These are phyloP conservation scores for Oryzias javanicus DNA, from an alignment of 2,113 vertebrate species.

Conservation along the genomic window DNA sequence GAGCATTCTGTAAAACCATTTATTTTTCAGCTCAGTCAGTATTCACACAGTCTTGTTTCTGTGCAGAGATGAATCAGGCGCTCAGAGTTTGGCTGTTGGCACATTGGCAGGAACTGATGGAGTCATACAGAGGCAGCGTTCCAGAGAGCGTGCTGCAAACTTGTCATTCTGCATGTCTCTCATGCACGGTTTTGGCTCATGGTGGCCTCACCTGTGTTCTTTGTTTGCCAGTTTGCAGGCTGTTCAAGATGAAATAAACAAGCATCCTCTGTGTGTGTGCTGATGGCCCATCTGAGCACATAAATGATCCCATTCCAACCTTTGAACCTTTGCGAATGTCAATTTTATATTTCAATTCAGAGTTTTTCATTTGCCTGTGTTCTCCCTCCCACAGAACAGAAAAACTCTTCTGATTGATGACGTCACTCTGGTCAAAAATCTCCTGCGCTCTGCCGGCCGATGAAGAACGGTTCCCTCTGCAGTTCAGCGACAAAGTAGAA, in stretches of 20 bases:
- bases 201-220: conserved; percentile 40
- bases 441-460: conserved; percentile 66
- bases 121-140: conserved; percentile 38
- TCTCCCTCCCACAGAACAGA: conserved; percentile 35
- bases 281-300: conserved; percentile 12
- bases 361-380: conserved; percentile 1
- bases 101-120: conserved; percentile 35
- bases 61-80: conserved; percentile 30
- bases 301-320: conserved; percentile 13
- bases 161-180: conserved; percentile 32
- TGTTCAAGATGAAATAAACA: conserved; percentile 8
- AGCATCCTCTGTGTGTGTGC: conserved; percentile 17
- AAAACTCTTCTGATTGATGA: conserved; percentile 45
- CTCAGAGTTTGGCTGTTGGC: conserved; percentile 30
- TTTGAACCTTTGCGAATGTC: conserved; percentile 7
- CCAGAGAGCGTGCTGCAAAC: conserved; percentile 15
- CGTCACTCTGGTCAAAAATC: conserved; percentile 70
- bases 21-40: not conserved
- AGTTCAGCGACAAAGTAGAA: conserved; percentile 74
- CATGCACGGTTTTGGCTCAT: conserved; percentile 27
- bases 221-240: conserved; percentile 40
- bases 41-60: conserved; percentile 17
- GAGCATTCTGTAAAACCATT: not conserved
- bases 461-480: conserved; percentile 67
- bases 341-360: conserved; percentile 1